Conservation (phyloP, 2,888 invertebrate species). For the Harpalus rubripes region DNA sequence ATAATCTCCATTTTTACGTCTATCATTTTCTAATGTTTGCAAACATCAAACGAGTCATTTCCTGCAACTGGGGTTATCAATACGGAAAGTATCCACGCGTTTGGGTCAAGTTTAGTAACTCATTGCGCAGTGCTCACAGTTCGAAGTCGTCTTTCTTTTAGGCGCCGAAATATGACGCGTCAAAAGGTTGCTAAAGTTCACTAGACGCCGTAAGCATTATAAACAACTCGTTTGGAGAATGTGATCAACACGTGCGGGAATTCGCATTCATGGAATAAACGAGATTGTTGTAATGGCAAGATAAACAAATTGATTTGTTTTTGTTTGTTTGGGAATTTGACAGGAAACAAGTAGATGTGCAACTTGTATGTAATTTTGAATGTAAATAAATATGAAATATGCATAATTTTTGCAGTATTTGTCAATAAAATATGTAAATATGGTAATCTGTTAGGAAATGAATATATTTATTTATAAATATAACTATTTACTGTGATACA, state of each 20-base stretch:
- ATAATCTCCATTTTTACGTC: not conserved
- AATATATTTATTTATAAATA: not conserved
- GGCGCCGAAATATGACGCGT: not conserved
- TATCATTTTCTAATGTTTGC: slow-evolving; percentile 3
- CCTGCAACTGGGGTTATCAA: not conserved
- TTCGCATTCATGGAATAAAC: not conserved
- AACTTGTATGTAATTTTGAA: not conserved
- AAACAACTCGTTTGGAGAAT: not conserved
- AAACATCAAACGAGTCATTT: not conserved
- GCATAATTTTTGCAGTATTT: not conserved
- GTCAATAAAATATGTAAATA: slow-evolving; percentile 3
- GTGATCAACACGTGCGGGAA: not conserved
- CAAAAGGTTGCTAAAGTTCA: not conserved
- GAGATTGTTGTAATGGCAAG: not conserved
- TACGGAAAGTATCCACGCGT: not conserved
- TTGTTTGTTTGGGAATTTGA: not conserved
- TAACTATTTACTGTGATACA: not conserved
- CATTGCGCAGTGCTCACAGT: not conserved
- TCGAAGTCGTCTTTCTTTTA: not conserved
- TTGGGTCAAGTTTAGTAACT: not conserved
- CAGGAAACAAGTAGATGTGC: not conserved
- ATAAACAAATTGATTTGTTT: not conserved
- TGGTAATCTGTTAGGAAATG: not conserved
- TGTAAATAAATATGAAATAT: not conserved
- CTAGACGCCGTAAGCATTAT: not conserved